Percentiles rank a stretch among this genome's conserved stretches.
Conservation (phyloP, 2,888 invertebrate genomes). For the Sinodicranocentrus sp. region DNA sequence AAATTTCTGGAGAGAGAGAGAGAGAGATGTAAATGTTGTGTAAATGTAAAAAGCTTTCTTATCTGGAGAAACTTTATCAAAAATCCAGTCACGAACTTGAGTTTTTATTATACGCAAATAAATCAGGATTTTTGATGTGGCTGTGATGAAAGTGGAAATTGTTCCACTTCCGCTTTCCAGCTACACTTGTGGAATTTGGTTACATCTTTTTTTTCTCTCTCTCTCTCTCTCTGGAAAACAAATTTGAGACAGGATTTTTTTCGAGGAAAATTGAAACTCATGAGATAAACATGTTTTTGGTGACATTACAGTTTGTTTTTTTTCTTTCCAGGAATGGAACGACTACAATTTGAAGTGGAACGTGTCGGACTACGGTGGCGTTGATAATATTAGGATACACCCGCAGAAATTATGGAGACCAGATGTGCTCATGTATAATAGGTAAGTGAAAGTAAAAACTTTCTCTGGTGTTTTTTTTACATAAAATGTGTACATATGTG, state of each 20-base stretch:
- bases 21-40: background rate
- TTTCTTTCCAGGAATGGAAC: conserved; percentile 91
- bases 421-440: conserved; percentile 99
- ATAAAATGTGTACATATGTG: no score
- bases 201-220: no score
- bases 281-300: background rate
- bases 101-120: background rate
- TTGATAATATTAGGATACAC: conserved; percentile 96
- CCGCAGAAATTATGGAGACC: conserved; percentile 98
- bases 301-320: background rate
- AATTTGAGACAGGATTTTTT: no score
- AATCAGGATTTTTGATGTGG: background rate
- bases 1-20: background rate
- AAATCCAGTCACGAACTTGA: background rate
- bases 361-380: conserved; percentile 94
- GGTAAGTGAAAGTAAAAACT: conserved; percentile 82
- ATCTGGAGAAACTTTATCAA: background rate
- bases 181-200: no score
- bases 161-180: no score
- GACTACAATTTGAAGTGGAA: conserved; percentile 99
- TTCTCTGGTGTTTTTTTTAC: no score
- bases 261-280: background rate
- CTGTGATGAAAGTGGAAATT: no score
- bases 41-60: background rate
- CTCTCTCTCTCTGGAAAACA: no score